Conservation (phyloP, 2,797 vertebrate species). For the Sebastolobus altivelis region DNA sequence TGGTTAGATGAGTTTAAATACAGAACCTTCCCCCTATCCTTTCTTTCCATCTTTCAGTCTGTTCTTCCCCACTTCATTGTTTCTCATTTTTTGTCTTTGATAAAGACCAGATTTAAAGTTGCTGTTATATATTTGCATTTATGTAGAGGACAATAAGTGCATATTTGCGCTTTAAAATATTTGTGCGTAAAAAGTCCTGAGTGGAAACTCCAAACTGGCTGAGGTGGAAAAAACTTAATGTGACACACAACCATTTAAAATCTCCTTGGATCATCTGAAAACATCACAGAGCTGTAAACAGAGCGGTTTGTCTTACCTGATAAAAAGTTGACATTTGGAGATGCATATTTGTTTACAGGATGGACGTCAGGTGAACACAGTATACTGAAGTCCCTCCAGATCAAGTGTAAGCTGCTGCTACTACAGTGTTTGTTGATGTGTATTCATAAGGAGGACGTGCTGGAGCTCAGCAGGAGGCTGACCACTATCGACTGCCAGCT, state of each 20-base stretch:
- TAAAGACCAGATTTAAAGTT: neutral
- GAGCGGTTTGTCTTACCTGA: neutral
- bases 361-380: neutral
- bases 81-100: neutral
- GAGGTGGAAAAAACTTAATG: neutral
- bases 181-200: neutral
- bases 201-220: neutral
- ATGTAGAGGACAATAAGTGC: neutral
- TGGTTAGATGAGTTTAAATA: conserved; percentile 2
- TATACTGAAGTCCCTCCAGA: neutral
- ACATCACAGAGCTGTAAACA: neutral
- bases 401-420: neutral
- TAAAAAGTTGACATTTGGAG: neutral
- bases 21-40: neutral
- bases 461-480: conserved; percentile 86
- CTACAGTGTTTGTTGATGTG: neutral
- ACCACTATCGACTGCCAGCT: conserved; percentile 85
- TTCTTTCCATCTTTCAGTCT: neutral
- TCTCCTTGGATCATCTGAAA: neutral
- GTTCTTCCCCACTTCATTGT: neutral
- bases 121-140: neutral
- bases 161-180: neutral
- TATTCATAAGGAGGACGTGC: conserved; percentile 78
- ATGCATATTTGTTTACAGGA: neutral
- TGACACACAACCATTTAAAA: neutral